A percentile compares a stretch with the other conserved stretches of the same genome.
phyloP scores from a whole-genome alignment of 2,888 invertebrate genomes.

The Cancer borealis region DNA sequence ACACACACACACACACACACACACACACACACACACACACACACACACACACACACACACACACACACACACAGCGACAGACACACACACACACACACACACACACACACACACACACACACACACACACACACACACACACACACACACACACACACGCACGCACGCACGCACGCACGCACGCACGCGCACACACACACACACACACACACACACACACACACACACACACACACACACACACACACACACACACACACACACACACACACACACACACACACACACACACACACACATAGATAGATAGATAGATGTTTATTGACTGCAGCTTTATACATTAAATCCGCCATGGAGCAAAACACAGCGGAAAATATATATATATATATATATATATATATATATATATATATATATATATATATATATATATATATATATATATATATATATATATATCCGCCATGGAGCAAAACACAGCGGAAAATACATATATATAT shows the following conservation, averaged over 20 bases:
- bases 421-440: too few species aligned
- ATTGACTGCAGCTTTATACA: too few species aligned
- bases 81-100: background rate
- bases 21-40: background rate
- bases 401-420: too few species aligned
- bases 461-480: too few species aligned
- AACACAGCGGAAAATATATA: too few species aligned
- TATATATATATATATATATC: too few species aligned
- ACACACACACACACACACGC: background rate
- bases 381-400: too few species aligned
- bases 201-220: background rate
- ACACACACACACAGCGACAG: too few species aligned
- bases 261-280: background rate
- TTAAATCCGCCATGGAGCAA: too few species aligned
- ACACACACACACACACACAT: background rate
- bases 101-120: background rate
- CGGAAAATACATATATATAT: too few species aligned
- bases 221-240: background rate
- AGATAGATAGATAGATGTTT: too few species aligned
- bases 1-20: background rate
- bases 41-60: background rate
- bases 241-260: background rate
- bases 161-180: too few species aligned
- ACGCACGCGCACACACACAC: background rate
- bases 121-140: background rate